phyloP scores from a whole-genome alignment of 2,888 invertebrate species.

The Aspidiotus destructor region DNA sequence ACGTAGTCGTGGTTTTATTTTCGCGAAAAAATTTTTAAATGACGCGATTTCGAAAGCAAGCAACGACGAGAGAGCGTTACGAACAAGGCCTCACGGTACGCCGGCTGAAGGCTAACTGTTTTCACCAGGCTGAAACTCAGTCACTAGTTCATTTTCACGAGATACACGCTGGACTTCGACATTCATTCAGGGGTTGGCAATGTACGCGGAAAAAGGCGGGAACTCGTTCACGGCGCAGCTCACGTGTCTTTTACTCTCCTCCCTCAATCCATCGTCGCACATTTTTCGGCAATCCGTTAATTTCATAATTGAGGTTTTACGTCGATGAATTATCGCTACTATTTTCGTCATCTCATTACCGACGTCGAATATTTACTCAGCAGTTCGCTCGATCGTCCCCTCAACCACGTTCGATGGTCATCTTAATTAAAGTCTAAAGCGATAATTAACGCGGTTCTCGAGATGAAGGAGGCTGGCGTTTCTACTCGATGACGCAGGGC shows the following conservation, averaged over 20 bases:
- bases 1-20: too few relatives aligned
- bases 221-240: constrained; percentile 24
- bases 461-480: too few relatives aligned
- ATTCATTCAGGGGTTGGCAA: constrained; percentile 30
- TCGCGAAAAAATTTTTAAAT: neutral
- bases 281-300: constrained; percentile 9
- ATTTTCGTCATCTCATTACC: too few relatives aligned
- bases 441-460: too few relatives aligned
- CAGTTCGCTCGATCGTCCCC: too few relatives aligned
- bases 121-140: constrained; percentile 19
- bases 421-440: too few relatives aligned
- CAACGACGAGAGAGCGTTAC: neutral
- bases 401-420: too few relatives aligned
- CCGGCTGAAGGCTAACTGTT: constrained; percentile 26
- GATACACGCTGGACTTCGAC: constrained; percentile 6
- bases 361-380: too few relatives aligned
- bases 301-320: neutral
- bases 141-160: constrained; percentile 23
- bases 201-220: constrained; percentile 29
- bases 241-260: constrained; percentile 24
- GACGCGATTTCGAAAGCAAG: constrained; percentile 11
- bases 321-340: too few relatives aligned
- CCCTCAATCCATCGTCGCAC: constrained; percentile 28
- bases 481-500: too few relatives aligned
- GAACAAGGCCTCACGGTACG: constrained; percentile 18